Conservation (phyloP, 2,113 vertebrate genomes). For the Hyaena hyaena region DNA sequence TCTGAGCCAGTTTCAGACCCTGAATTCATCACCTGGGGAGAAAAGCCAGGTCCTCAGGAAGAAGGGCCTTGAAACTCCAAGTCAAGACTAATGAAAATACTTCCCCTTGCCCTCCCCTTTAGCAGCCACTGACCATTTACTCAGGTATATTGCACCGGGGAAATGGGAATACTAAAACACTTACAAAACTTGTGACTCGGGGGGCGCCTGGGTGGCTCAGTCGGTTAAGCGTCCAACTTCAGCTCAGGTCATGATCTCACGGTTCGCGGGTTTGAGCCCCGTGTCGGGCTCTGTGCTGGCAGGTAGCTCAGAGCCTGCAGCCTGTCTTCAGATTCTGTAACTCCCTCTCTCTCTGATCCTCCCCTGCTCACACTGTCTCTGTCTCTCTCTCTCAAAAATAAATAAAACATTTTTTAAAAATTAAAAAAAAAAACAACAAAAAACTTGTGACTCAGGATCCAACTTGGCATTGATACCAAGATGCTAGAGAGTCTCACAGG, state of each 20-base stretch:
- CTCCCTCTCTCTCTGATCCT: too few species aligned
- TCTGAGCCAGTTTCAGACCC: background rate
- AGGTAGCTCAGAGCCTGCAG: too few species aligned
- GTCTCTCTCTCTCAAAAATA: too few species aligned
- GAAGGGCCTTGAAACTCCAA: background rate
- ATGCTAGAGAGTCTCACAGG: background rate
- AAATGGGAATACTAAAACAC: background rate
- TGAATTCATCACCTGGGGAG: background rate
- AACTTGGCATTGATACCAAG: background rate
- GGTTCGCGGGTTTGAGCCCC: too few species aligned
- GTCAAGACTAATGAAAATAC: background rate
- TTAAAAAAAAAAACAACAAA: background rate
- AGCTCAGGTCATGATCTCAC: too few species aligned
- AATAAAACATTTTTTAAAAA: too few species aligned
- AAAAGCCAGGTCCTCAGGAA: background rate
- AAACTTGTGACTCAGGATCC: background rate
- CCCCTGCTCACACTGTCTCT: too few species aligned
- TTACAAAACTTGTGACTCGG: background rate
- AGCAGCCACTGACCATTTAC: background rate
- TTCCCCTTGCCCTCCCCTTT: background rate
- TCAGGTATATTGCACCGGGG: background rate
- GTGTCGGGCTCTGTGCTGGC: too few species aligned
- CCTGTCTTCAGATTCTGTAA: too few species aligned
- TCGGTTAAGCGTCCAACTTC: too few species aligned
- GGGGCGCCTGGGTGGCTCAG: too few species aligned